A percentile compares a stretch with the other conserved stretches of the same genome.
phyloP scores from a whole-genome alignment of 2,888 invertebrate genomes.

The Lomographa bimaculata region DNA sequence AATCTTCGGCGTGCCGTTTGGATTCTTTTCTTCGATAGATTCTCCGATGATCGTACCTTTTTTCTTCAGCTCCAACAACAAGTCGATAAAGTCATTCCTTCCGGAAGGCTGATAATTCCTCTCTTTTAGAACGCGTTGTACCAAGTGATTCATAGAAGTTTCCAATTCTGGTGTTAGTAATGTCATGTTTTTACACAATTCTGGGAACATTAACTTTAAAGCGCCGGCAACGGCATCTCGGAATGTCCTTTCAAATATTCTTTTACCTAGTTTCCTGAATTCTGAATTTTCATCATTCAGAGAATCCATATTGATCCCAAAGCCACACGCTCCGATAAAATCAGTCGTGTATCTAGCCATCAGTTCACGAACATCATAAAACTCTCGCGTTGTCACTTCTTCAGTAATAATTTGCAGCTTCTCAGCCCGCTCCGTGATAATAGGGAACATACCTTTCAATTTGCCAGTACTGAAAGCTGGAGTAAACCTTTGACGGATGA shows the following conservation, averaged over 20 bases:
- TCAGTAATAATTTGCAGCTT: constrained; percentile 60
- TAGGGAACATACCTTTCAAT: constrained; percentile 70
- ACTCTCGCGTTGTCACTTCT: constrained; percentile 49
- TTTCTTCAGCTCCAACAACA: constrained; percentile 61
- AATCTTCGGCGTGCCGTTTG: constrained; percentile 57
- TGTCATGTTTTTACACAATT: constrained; percentile 55
- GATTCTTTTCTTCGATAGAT: constrained; percentile 58
- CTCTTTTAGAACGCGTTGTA: constrained; percentile 53
- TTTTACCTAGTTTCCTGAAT: constrained; percentile 63
- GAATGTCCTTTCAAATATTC: constrained; percentile 59
- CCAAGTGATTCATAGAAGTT: constrained; percentile 51
- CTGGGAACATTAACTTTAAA: constrained; percentile 63
- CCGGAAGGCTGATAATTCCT: constrained; percentile 63
- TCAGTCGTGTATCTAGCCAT: constrained; percentile 76
- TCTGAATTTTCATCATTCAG: constrained; percentile 63
- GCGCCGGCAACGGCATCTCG: constrained; percentile 52
- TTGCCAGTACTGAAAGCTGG: constrained; percentile 70
- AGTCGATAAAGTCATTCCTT: constrained; percentile 70
- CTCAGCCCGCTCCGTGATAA: constrained; percentile 66
- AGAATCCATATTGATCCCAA: constrained; percentile 68
- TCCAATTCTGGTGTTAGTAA: constrained; percentile 60
- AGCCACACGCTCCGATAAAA: constrained; percentile 71
- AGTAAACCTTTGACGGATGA: constrained; percentile 66
- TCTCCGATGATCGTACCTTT: constrained; percentile 66
- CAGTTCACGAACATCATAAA: constrained; percentile 63